A percentile compares a stretch with the other conserved stretches of the same genome.
Conservation (phyloP, 2,113 vertebrate genomes). For the Felis catus region F.catus_Fca126_mat1.0 CM031413.1:124465501-124466000, state of each 20-base stretch:
- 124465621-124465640: background rate
- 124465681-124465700: background rate
- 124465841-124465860: background rate
- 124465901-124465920: too few species aligned
- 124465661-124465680: background rate
- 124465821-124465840: background rate
- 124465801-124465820: background rate
- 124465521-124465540: background rate
- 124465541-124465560: background rate
- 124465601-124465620: background rate
- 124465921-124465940: background rate
- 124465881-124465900: background rate
- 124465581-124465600: background rate
- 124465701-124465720: background rate
- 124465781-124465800: background rate
- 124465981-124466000: background rate
- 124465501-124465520: background rate
- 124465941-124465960: background rate
- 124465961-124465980: background rate
- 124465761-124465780: background rate
- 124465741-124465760: background rate
- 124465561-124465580: background rate
- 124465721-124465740: background rate
- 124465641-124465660: background rate
- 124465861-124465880: too few species aligned